Percentiles rank a stretch among this genome's conserved stretches.
Evolutionary conservation across 2,797 vertebrate species (phyloP).

Genomic region (Anguilla marmorata): DNA sequence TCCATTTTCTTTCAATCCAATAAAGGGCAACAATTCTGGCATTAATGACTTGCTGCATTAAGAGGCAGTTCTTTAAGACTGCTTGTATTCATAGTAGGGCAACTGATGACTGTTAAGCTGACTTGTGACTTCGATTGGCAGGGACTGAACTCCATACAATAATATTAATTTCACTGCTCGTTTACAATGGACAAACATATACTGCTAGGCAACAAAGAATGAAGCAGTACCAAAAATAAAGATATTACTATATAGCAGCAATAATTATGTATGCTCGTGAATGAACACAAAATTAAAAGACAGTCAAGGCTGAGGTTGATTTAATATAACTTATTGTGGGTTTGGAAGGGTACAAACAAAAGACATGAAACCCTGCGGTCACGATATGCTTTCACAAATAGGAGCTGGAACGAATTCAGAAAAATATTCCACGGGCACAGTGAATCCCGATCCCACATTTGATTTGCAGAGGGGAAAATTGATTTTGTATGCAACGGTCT

Average conservation of each 20-base stretch:
- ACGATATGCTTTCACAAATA: conserved; percentile 4
- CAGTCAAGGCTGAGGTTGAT: neutral
- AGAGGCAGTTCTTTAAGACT: neutral
- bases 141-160: neutral
- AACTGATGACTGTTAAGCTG: neutral
- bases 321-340: neutral
- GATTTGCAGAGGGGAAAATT: conserved; percentile 18
- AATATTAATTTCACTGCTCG: neutral
- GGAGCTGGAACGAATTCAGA: neutral
- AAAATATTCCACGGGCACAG: neutral
- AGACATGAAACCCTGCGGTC: neutral
- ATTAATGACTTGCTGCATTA: neutral
- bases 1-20: neutral
- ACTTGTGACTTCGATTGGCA: neutral
- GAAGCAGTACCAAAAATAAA: neutral
- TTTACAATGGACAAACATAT: neutral
- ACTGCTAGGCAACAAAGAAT: neutral
- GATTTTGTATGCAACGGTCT: neutral
- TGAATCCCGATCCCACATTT: neutral
- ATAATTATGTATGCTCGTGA: neutral
- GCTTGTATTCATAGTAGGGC: neutral
- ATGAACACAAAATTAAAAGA: neutral
- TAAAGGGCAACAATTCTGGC: neutral
- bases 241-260: neutral
- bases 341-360: neutral